These are phyloP conservation scores for Orthonevra nobilis DNA, from an alignment of 2,888 invertebrate genomes.

Conservation along the genomic window DNA sequence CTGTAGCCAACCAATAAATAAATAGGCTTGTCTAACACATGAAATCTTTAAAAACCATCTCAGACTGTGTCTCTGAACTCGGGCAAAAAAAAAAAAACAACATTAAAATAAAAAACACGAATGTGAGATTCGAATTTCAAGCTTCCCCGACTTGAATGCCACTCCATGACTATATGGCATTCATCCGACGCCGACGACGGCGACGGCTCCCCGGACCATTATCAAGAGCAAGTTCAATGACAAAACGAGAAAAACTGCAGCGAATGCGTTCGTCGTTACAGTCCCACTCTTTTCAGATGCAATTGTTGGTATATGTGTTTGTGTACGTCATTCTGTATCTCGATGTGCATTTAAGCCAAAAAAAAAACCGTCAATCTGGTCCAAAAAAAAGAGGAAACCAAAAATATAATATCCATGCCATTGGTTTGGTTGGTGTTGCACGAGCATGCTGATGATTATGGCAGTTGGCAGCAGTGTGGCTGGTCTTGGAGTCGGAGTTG, in stretches of 20 bases:
- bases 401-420: conserved; percentile 11
- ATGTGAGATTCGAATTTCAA: conserved; percentile 55
- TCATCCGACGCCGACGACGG: conserved; percentile 47
- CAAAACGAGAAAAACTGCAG: conserved; percentile 64
- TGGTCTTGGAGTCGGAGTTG: conserved; percentile 42
- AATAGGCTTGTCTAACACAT: too few species aligned
- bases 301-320: conserved; percentile 4
- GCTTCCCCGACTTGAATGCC: conserved; percentile 26
- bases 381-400: conserved; percentile 22
- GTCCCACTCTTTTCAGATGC: conserved; percentile 15
- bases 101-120: too few species aligned
- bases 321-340: conserved; percentile 4
- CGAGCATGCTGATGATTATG: conserved; percentile 21
- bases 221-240: conserved; percentile 71
- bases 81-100: too few species aligned
- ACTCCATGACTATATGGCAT: conserved; percentile 40
- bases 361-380: conserved; percentile 57
- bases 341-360: conserved; percentile 45
- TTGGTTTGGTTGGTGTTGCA: conserved; percentile 8
- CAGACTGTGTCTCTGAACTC: too few species aligned
- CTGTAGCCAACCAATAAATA: too few species aligned
- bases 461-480: neutral
- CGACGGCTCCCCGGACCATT: conserved; percentile 45
- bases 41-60: too few species aligned
- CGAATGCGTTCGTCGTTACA: conserved; percentile 32